Base-by-base conservation (phyloP, 2,113 vertebrate genomes). In the Gymnorhina tibicen region DNA sequence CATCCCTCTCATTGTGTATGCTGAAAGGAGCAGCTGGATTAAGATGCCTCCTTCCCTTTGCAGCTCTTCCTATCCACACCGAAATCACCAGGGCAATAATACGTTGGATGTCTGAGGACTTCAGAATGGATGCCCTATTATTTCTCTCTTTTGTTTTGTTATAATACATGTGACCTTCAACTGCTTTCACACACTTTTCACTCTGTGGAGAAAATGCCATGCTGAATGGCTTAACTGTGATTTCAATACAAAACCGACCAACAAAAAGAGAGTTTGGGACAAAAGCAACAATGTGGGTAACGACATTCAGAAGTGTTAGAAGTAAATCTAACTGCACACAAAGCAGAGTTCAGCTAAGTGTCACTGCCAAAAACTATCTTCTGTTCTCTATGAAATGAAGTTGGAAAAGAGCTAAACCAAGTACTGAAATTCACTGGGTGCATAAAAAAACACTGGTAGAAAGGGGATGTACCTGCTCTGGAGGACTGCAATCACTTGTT, bases 161-260 rank as follows among this genome's bases (percentile, higher is more conserved):
- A 95, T 96, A 96, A 96, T 94, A 81, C 77, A 22, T 91, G 80
- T 96, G 96, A 97, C 97, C 96, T 97, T 97, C 97, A 94, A 86
- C 76, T 87, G 91, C 95, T 96, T 97, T 95, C 94, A 86, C 81
- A 85, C 81, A 87, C 87, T 96, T 93, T 85, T 88, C 85, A 59
- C 69, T 87, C 94, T 93, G 80, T 37, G 59, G 93, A 96, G 88
- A 96, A 97, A 96, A 97, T 94, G 77, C 69, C 63, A 55, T 63
- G 80, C 90, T 94, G 80, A 90, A 94, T 96, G 92, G 94, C 56
- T 97, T 92, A 95, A 91, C 95, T 87, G 77, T 78, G 87, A 87
- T 96, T 96, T 96, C 95, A 95, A 58, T 87, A 92, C 75, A 92
- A 96, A 96, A 87, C 94, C 56, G 1, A 91, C 87, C 78, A 81